phyloP scores from a whole-genome alignment of 2,797 vertebrate species.

The Anguilla marmorata region DNA sequence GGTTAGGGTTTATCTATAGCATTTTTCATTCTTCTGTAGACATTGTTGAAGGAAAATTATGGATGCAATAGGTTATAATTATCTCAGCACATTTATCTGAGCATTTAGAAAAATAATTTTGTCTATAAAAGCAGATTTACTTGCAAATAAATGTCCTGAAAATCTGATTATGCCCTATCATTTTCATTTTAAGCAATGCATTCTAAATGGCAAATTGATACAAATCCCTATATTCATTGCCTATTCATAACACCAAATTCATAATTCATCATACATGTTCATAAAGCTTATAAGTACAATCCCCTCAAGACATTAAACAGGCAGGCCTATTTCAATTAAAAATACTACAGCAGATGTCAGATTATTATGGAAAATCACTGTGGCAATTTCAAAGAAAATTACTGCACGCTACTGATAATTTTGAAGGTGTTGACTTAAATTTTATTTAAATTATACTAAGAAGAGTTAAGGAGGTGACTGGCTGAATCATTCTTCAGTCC shows the following conservation, averaged over 20 bases:
- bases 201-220: background rate
- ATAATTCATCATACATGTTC: constrained; percentile 2
- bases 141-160: background rate
- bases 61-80: background rate
- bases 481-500: background rate
- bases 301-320: background rate
- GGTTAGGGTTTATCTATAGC: background rate
- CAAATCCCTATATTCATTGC: constrained; percentile 5
- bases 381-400: background rate
- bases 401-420: background rate
- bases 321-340: constrained; percentile 1
- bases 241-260: background rate
- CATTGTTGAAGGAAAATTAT: constrained; percentile 1
- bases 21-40: background rate
- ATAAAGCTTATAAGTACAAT: constrained; percentile 8
- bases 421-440: background rate
- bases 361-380: background rate
- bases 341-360: background rate
- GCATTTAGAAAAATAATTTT: background rate
- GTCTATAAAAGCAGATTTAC: background rate
- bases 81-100: background rate
- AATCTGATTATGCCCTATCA: background rate
- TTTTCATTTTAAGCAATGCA: background rate
- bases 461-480: background rate
- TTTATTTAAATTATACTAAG: background rate